Conservation (phyloP, 2,113 vertebrate genomes). For the Muntiacus muntjak region DNA sequence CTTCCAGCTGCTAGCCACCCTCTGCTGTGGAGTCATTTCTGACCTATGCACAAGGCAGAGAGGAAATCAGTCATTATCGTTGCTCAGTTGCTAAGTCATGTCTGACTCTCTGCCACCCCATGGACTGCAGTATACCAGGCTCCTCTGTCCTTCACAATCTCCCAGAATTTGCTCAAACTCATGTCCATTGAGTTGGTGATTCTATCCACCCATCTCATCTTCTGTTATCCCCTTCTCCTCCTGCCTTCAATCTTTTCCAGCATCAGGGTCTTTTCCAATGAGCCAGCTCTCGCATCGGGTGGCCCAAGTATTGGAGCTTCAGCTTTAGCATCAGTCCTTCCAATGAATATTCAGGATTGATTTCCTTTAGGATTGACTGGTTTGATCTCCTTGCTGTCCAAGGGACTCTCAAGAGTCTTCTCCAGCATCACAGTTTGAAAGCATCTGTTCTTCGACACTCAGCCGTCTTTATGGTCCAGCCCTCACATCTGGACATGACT, state of each 20-base stretch:
- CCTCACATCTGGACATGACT: background rate
- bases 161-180: background rate
- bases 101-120: background rate
- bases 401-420: background rate
- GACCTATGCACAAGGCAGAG: rapidly evolving
- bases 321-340: background rate
- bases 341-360: background rate
- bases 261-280: background rate
- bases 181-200: background rate
- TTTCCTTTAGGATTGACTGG: background rate
- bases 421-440: background rate
- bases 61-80: background rate
- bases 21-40: background rate
- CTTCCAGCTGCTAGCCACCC: rapidly evolving
- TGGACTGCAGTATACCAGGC: background rate
- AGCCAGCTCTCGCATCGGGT: background rate
- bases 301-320: background rate
- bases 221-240: background rate
- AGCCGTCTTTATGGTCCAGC: background rate
- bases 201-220: background rate
- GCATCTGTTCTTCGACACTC: background rate
- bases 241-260: background rate
- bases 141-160: background rate
- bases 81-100: background rate
- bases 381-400: background rate